Base-by-base conservation (phyloP, 2,888 invertebrate species). In the Rhogogaster chlorosoma region DNA sequence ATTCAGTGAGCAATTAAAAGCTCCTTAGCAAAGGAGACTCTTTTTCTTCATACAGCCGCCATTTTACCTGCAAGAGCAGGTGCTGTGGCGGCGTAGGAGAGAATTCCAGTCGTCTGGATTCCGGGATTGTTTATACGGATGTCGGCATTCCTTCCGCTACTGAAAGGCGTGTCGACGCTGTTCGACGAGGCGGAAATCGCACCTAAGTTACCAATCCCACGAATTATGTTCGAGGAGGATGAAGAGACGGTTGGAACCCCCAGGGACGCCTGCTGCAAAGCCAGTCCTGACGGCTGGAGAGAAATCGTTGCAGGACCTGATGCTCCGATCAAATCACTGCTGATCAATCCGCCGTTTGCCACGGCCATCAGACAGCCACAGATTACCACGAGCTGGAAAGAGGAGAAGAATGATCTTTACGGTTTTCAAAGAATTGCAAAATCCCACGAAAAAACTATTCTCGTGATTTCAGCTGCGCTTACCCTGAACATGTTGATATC, bases 351-450 rank as follows among this genome's bases (percentile, higher is more conserved):
- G 45, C 91, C 91, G 61, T 89, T 86, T 18, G 89, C 90, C 38
- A 90, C 88, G 42, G 91, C 92, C 89, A 92, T 84, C 86, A 91
- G 86, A 85, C 90, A 90, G 73, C 89, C 90, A 67, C 90, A 90
- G 85, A 90, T 78, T 29, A 89, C 87, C 86, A 90, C 85, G 57
- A 88, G 84, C 90, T 90, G 86, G 32, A 87, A 26, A 29, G 12
- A 49, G 12, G 38, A n/a, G 7, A n/a, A 18, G 6, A 70, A 70
- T n/a, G n/a, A n/a, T 53, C 0, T 67, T 67, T 45, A 12, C 2
- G 12, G 2, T 42, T 5, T 12, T 12, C 0, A 1, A 42, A 42
- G 12, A 12, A 42, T 45, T 45, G 45, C 45, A 45, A 45, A 29
- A 32, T 29, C 5, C 1, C 3, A 49, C 5, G 26, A 42, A 5